Conservation (phyloP, 1,140 invertebrate species). For the Pteromalus puparum region DNA sequence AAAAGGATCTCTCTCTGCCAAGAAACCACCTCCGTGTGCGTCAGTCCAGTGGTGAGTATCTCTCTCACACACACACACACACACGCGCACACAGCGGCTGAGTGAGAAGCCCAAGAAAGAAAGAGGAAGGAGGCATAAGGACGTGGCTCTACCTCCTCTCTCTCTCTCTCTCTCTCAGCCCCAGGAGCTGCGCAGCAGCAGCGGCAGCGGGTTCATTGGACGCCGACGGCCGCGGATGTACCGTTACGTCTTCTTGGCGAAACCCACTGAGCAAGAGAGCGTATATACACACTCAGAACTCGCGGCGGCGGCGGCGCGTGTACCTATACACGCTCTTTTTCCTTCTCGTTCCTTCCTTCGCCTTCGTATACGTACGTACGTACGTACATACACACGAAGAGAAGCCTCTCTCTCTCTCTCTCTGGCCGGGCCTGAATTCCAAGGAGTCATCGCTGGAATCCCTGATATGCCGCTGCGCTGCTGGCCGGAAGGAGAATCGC, state of each 20-base stretch:
- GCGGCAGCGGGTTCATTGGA: conserved; percentile 53
- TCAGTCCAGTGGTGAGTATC: background rate
- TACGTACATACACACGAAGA: background rate
- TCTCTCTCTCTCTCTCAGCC: conserved; percentile 13
- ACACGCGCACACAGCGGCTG: background rate
- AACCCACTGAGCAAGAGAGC: conserved; percentile 34
- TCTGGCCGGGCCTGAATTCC: background rate
- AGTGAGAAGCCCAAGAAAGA: background rate
- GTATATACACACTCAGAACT: background rate
- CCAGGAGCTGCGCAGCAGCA: conserved; percentile 5
- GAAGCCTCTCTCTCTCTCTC: background rate
- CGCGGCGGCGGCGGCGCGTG: background rate
- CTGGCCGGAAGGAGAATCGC: conserved; percentile 15
- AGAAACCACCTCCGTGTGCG: conserved; percentile 11
- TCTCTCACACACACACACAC: background rate
- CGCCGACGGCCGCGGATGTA: conserved; percentile 54
- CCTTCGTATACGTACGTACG: background rate
- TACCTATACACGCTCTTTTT: background rate
- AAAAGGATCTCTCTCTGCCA: background rate
- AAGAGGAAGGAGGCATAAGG: conserved; percentile 20
- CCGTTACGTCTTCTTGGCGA: conserved; percentile 53
- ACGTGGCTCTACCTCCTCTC: conserved; percentile 26
- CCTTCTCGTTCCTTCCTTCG: background rate
- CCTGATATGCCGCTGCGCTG: conserved; percentile 4
- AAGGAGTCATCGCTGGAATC: conserved; percentile 41